These are phyloP conservation scores for Sebastes fasciatus DNA, from an alignment of 2,113 vertebrate species.

Conservation along the genomic window DNA sequence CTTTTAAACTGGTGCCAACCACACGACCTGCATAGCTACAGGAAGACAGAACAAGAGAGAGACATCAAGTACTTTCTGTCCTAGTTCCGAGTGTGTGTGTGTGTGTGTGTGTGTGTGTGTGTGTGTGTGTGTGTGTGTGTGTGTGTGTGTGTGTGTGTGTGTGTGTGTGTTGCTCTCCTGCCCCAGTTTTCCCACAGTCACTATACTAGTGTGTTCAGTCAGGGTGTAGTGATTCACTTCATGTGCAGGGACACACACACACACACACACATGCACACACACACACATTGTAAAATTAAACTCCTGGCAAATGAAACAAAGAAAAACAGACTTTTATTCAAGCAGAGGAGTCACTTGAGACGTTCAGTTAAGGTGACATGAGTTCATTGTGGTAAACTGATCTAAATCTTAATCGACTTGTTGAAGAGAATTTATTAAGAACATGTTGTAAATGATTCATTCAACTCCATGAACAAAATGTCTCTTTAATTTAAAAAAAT, in stretches of 20 bases:
- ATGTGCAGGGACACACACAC: background rate
- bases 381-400: slow-evolving; percentile 17
- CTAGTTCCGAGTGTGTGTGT: slow-evolving; percentile 40
- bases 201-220: slow-evolving; percentile 24
- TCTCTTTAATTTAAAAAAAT: background rate
- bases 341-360: slow-evolving; percentile 10
- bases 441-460: background rate
- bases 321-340: slow-evolving; percentile 9
- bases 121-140: background rate
- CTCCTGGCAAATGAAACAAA: slow-evolving; percentile 16
- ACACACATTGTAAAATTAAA: background rate
- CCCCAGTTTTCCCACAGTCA: slow-evolving; percentile 52
- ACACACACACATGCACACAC: background rate
- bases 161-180: slow-evolving; percentile 29
- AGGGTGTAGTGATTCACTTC: slow-evolving; percentile 21
- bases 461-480: background rate
- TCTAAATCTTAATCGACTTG: background rate
- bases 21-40: slow-evolving; percentile 88
- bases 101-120: slow-evolving; percentile 1
- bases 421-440: slow-evolving; percentile 7
- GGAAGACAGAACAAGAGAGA: slow-evolving; percentile 55
- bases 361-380: slow-evolving; percentile 8
- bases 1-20: slow-evolving; percentile 87
- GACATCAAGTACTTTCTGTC: slow-evolving; percentile 39
- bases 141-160: slow-evolving; percentile 1